Base-by-base conservation (phyloP, 2,888 invertebrate genomes). In the Eupeodes latifasciatus region DNA sequence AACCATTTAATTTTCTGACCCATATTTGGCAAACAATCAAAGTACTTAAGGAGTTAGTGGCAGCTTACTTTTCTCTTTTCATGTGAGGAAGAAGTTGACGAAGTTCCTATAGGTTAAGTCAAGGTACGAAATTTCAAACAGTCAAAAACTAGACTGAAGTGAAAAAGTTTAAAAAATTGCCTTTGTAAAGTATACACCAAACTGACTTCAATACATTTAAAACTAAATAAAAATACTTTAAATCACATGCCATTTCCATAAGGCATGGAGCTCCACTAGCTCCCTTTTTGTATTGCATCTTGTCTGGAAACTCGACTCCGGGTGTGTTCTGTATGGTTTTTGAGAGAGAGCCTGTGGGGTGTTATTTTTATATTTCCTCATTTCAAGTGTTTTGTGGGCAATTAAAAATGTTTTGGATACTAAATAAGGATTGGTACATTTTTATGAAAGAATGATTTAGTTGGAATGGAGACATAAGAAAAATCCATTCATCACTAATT, bases 361-460 rank as follows among this genome's bases (percentile, higher is more conserved):
- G 19, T 51, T 27, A 27, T 27, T 59, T 44, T 61, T 59, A 61
- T 79, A 62, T 62, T 79, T 82, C 64, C 64, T 62, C 47, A 47
- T 49, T 83, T 87, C 86, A 80, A 87, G 86, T 87, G 64, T 11
- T 61, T 74, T 40, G 44, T 64, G 62, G 47, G 51, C 69, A 69
- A 66, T 61, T 67, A 59, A 53, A 40, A 12, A 16, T 66, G 72
- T 66, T 44, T 44, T 62, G 11, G 40, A 62, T 79, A 69, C 79
- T 79, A 53, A 27, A 16, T 36, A 57, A 16, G 55, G 71, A 71
- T 64, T 57, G 40, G 27, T 53, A 64, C n/a, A 59, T 59, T 59
- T 79, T 27, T 14, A 51, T 69, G 27, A 44, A 64, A 49, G 74
- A 47, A 76, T 19, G 62, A 34, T 71, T 62, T 71, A 49, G 47